Base-by-base conservation (phyloP, 2,113 vertebrate species). In the Scopus umbretta region DNA sequence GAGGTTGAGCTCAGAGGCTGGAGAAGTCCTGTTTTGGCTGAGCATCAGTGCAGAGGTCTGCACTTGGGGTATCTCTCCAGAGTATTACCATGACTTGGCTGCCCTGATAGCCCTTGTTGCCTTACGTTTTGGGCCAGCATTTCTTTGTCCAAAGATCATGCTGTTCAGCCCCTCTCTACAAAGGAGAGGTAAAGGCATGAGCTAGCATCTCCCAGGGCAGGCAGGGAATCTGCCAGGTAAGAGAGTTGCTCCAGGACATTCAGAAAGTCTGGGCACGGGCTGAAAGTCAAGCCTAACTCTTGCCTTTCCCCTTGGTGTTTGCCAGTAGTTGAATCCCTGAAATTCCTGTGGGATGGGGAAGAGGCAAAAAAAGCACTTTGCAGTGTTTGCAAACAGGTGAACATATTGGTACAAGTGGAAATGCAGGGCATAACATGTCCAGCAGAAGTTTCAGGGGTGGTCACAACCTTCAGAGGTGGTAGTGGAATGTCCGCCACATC, bases 21-120 rank as follows among this genome's bases (percentile, higher is more conserved):
- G n/a, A 10, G 25, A 4, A 11, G 30, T 13, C 47, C 40, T 5
- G 2, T 9, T 26, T 10, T 0, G 7, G n/a, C 36, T 4, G 66
- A 49, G 32, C 55, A 43, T 21, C 25, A 2, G 18, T 6, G n/a
- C 71, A 47, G 50, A 18, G 27, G 13, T 16, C n/a, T 10, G 16
- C 16, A 2, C 40, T 14, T 1, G 5, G 27, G 32, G 27, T 30
- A 9, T 36, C n/a, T 32, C 63, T 42, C 30, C 32, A 10, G 61
- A 27, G 22, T 5, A 8, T 40, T 25, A 12, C 58, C 16, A 5
- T 42, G 42, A 6, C 50, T 20, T 55, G 42, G 36, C 30, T n/a
- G 13, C 50, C 32, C 50, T 22, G 25, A 5, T 5, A 49, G 25
- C 43, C 11, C 22, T 11, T 8, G 32, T 32, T 18, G 16, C 21